A percentile compares a stretch with the other conserved stretches of the same genome.
phyloP scores from a whole-genome alignment of 2,888 invertebrate species.

The Platycheirus rosarum region DNA sequence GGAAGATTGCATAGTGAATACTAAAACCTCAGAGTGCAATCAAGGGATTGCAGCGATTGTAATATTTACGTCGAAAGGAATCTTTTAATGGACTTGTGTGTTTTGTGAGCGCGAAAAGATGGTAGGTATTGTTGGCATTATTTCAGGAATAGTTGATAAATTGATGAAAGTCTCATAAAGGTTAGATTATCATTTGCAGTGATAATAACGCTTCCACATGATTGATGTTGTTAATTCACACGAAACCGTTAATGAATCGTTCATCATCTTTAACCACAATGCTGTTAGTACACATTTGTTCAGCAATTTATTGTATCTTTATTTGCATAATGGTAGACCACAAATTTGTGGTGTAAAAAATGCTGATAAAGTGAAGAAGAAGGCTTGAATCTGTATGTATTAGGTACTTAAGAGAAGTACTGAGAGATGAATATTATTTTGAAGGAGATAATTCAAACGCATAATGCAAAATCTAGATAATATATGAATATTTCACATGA shows the following conservation, averaged over 20 bases:
- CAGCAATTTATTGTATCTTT: background rate
- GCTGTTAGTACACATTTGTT: constrained; percentile 16
- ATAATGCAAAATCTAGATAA: no score
- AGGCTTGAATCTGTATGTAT: no score
- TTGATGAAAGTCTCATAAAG: constrained; percentile 16
- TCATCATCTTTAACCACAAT: constrained; percentile 23
- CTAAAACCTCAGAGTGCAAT: no score
- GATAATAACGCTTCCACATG: constrained; percentile 17
- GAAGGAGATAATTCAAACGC: no score
- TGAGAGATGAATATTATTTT: no score
- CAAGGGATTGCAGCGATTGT: constrained; percentile 5
- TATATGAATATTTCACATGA: no score
- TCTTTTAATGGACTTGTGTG: background rate
- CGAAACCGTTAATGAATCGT: constrained; percentile 32
- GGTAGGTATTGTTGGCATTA: background rate
- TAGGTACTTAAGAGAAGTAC: no score
- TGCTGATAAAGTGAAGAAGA: background rate
- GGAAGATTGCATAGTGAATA: no score
- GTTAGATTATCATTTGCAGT: constrained; percentile 25
- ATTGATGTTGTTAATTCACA: constrained; percentile 34
- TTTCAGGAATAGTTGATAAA: constrained; percentile 11
- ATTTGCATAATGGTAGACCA: background rate
- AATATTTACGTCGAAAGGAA: constrained; percentile 2
- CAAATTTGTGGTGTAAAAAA: background rate
- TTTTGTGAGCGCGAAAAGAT: constrained; percentile 3